Base-by-base conservation (phyloP, 2,888 invertebrate species). In the Parnassius glacialis region DNA sequence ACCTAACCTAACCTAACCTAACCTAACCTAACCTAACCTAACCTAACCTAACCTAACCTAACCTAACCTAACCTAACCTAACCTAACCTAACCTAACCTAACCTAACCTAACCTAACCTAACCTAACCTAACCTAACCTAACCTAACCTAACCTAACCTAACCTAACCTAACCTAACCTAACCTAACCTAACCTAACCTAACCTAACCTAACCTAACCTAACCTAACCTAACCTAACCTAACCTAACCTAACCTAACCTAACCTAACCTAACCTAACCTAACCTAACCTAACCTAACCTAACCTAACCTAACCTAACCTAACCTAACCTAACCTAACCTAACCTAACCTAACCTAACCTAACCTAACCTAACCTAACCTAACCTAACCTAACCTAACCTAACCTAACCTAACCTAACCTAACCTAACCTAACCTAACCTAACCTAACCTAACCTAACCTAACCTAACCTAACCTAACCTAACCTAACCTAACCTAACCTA, bases 1-100 rank as follows among this genome's bases (percentile, higher is more conserved):
- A 59, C 59, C 63, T 63, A 59, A 63, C 63, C 63, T 63, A 63
- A 63, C 63, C 63, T 63, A 63, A 63, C 63, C 63, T 63, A 63
- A 59, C 63, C 63, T 63, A 63, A 63, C 63, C 63, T 63, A 63
- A 63, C 63, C 63, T 64, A 64, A 64, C 64, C 64, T 64, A 64
- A 59, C 59, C 64, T 64, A 59, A 62, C 61, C 61, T 62, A 62
- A 62, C 64, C 61, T 64, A 64, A 64, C 61, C 61, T 64, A 64
- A 61, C 61, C 61, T 64, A 64, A 58, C 61, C 61, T 64, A 61
- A 59, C 64, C 61, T 61, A 61, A 59, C 60, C 59, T 64, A 61
- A 64, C 61, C 64, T 64, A 65, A 62, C 62, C 64, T 65, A 62
- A 65, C 62, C 65, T 65, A 65, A 65, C 65, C 65, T 65, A 65